A percentile compares a stretch with the other conserved stretches of the same genome.
Evolutionary conservation across 1,140 invertebrate species (phyloP).

Genomic region (Muscidifurax raptorellus): DNA sequence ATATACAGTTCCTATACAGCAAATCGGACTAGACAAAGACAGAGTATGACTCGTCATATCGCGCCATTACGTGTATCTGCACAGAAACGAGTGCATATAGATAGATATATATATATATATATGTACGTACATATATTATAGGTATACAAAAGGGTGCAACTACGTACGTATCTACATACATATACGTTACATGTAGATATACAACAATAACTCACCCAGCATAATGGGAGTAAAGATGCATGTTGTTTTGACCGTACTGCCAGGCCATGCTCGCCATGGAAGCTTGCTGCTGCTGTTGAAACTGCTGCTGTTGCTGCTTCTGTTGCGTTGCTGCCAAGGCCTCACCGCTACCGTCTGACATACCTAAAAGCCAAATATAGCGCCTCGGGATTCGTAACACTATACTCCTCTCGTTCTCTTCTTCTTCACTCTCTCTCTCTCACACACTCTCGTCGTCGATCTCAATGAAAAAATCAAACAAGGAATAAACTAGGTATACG

Average conservation of each 20-base stretch:
- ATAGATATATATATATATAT: too few relatives aligned
- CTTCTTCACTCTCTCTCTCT: neutral
- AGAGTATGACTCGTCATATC: neutral
- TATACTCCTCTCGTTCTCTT: neutral
- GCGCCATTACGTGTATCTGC: neutral
- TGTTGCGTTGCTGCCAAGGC: slow-evolving; percentile 70
- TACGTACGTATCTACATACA: neutral
- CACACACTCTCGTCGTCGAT: neutral
- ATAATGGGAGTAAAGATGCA: slow-evolving; percentile 70
- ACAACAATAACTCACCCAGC: slow-evolving; percentile 42
- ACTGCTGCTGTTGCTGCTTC: slow-evolving; percentile 70
- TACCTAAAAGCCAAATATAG: slow-evolving; percentile 56
- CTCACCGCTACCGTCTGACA: slow-evolving; percentile 72
- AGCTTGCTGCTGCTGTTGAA: slow-evolving; percentile 64
- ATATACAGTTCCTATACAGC: neutral
- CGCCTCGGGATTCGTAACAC: slow-evolving; percentile 27
- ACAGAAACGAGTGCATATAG: neutral
- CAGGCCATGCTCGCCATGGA: slow-evolving; percentile 74
- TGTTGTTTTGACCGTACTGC: slow-evolving; percentile 71
- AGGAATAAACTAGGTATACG: neutral
- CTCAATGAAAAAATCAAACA: neutral
- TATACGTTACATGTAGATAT: neutral
- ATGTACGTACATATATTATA: too few relatives aligned
- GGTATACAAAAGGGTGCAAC: too few relatives aligned
- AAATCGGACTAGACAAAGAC: neutral